A percentile compares a stretch with the other conserved stretches of the same genome.
Evolutionary conservation across 1,140 invertebrate genomes (phyloP).

Genomic region (Cyclargus thomasi): DNA sequence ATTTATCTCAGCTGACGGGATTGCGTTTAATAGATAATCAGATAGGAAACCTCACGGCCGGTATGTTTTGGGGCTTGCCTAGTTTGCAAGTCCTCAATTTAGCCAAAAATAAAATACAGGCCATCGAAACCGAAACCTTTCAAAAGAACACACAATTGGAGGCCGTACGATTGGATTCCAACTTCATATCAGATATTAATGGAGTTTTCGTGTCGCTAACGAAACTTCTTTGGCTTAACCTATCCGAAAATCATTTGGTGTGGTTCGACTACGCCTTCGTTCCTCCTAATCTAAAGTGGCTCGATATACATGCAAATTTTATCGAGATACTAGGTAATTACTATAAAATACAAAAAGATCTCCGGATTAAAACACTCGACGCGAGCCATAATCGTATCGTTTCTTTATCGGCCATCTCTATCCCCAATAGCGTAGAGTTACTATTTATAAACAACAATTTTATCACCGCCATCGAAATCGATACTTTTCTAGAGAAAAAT

Average conservation of each 20-base stretch:
- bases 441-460: slow-evolving; percentile 90
- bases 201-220: slow-evolving; percentile 84
- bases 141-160: slow-evolving; percentile 83
- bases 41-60: slow-evolving; percentile 83
- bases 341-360: slow-evolving; percentile 78
- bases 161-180: slow-evolving; percentile 87
- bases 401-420: slow-evolving; percentile 79
- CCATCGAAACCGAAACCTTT: slow-evolving; percentile 85
- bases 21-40: slow-evolving; percentile 88
- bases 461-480: slow-evolving; percentile 83
- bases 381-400: slow-evolving; percentile 87
- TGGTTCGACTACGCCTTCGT: slow-evolving; percentile 89
- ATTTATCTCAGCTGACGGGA: slow-evolving; percentile 85
- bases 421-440: slow-evolving; percentile 87
- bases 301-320: slow-evolving; percentile 88
- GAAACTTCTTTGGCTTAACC: slow-evolving; percentile 87
- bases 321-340: slow-evolving; percentile 85
- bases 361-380: slow-evolving; percentile 82
- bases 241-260: slow-evolving; percentile 87
- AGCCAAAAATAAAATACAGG: slow-evolving; percentile 86
- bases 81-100: slow-evolving; percentile 87
- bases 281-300: slow-evolving; percentile 85
- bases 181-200: slow-evolving; percentile 85
- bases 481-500: slow-evolving; percentile 86
- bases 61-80: slow-evolving; percentile 82